A percentile compares a stretch with the other conserved stretches of the same genome.
Conservation (phyloP, 1,140 invertebrate genomes). For the Sinonovacula constricta region DNA sequence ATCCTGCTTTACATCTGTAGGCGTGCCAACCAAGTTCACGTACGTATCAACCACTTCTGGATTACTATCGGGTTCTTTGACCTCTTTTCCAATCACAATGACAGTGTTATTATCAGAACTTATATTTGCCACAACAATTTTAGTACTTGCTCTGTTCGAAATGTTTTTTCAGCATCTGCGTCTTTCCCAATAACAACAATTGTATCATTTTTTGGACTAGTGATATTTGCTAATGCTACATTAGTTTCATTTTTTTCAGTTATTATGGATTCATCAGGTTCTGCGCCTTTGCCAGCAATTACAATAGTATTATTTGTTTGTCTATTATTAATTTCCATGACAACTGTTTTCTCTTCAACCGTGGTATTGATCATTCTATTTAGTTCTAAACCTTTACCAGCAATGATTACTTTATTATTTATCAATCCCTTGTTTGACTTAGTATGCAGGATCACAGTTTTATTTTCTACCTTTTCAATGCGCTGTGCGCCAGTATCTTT, state of each 20-base stretch:
- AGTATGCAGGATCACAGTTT: background rate
- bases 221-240: background rate
- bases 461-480: background rate
- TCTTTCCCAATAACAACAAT: too few relatives aligned
- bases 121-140: background rate
- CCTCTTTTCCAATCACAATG: background rate
- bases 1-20: too few relatives aligned
- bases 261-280: too few relatives aligned
- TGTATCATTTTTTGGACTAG: background rate
- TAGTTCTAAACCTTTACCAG: background rate
- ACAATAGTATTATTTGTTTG: background rate
- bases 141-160: background rate
- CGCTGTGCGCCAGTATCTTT: background rate
- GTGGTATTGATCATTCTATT: background rate
- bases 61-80: too few relatives aligned
- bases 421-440: too few relatives aligned
- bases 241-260: background rate
- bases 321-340: background rate
- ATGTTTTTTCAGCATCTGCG: too few relatives aligned
- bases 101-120: background rate
- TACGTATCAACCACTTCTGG: too few relatives aligned
- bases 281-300: background rate
- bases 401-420: too few relatives aligned
- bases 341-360: background rate
- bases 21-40: too few relatives aligned